Base-by-base conservation (phyloP, 2,797 vertebrate species). In the Acipenser oxyrinchus region DNA sequence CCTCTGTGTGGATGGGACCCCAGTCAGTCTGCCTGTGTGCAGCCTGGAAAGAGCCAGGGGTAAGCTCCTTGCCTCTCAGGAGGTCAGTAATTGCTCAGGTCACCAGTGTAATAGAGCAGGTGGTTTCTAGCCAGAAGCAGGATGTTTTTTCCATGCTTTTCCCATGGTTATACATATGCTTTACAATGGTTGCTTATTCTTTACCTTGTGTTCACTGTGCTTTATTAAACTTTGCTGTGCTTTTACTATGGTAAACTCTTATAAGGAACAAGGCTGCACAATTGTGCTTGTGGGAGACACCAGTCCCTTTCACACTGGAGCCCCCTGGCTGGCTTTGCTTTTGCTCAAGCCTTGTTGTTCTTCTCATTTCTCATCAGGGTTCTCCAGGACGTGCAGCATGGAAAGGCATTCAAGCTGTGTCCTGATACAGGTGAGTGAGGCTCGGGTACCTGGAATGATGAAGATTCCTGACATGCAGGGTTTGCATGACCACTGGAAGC, bases 1-100 rank as follows among this genome's bases (percentile, higher is more conserved):
- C 90, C 93, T 3, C 82, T 83, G 63, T 95, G 93, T 62, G 83
- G 81, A 64, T 95, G 93, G 93, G 84, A 75, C 72, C 7, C 68
- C 8, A 74, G 63, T 3, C 78, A 84, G 1, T 67, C 62, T 6
- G 74, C 76, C 6, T 95, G 93, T 74, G 78, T 68, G 49, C 65
- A 51, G 18, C 84, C 2, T 13, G 53, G 0, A 73, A 69, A 8
- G 77, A 73, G 80, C 86, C 67, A 75, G 88, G 77, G 81, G 66
- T 62, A 49, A 60, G 57, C 49, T 18, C 10, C 48, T 37, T 37
- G 37, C 37, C 37, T 37, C 37, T 37, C 37, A 4, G 37, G 37
- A 37, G 37, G 37, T 37, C 37, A 37, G 5, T 37, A 37, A 37
- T 37, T 37, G 37, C 37, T 37, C 37, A 37, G 37, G 37, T 37